phyloP scores from a whole-genome alignment of 2,888 invertebrate genomes.

The Piscicola geometra region DNA sequence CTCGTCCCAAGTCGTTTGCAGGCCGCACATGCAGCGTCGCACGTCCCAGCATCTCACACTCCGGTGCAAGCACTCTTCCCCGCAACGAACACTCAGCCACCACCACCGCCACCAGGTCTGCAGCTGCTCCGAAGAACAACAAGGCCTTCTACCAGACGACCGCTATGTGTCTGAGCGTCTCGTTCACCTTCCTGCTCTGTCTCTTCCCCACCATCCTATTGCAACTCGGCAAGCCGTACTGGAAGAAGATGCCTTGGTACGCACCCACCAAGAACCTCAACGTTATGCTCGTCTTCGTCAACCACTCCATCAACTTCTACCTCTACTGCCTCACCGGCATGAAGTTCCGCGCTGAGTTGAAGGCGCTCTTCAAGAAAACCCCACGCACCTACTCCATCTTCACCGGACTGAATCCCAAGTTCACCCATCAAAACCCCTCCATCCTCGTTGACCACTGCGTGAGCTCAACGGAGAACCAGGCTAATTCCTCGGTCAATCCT shows the following conservation, averaged over 20 bases:
- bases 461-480: not conserved
- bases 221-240: slow-evolving; percentile 44
- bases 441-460: not conserved
- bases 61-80: not conserved
- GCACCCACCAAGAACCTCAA: slow-evolving; percentile 42
- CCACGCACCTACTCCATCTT: slow-evolving; percentile 25
- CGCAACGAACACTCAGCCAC: not conserved
- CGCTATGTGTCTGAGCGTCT: slow-evolving; percentile 43
- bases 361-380: slow-evolving; percentile 31
- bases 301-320: slow-evolving; percentile 44
- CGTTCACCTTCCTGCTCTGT: slow-evolving; percentile 44
- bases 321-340: slow-evolving; percentile 43
- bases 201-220: slow-evolving; percentile 43
- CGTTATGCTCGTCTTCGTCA: slow-evolving; percentile 42
- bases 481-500: not conserved
- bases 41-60: slow-evolving; percentile 1
- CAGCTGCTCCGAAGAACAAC: slow-evolving; percentile 4
- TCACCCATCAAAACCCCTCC: not conserved
- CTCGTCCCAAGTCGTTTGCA: slow-evolving; percentile 22
- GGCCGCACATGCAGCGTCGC: slow-evolving; percentile 1
- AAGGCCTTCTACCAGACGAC: slow-evolving; percentile 42
- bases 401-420: slow-evolving; percentile 22
- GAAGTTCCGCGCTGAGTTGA: slow-evolving; percentile 41
- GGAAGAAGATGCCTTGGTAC: slow-evolving; percentile 39
- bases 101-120: too few species aligned